A percentile compares a stretch with the other conserved stretches of the same genome.
phyloP scores from a whole-genome alignment of 2,113 vertebrate genomes.

The Ciconia stormi region DNA sequence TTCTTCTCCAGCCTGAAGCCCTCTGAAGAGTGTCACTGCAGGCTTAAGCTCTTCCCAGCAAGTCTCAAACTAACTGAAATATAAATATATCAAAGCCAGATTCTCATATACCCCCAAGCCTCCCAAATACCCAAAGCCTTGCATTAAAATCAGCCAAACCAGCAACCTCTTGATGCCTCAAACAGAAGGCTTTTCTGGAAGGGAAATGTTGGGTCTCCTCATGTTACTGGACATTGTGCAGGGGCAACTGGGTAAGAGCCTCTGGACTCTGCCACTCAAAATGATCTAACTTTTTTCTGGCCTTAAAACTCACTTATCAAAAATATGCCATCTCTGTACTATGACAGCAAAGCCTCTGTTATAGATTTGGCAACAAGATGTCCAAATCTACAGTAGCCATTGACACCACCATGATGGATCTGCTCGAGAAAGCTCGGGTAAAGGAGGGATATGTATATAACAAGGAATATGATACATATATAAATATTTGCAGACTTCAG shows the following conservation, averaged over 20 bases:
- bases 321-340: rapidly evolving
- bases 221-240: not conserved
- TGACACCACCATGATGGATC: not conserved
- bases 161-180: not conserved
- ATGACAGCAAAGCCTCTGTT: not conserved
- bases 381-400: not conserved
- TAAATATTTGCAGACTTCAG: not conserved
- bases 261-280: not conserved
- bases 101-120: not conserved
- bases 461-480: not conserved
- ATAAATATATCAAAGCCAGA: not conserved
- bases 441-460: not conserved
- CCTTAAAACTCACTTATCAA: not conserved
- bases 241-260: not conserved
- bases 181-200: not conserved
- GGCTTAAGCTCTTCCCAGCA: not conserved
- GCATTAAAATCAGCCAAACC: not conserved
- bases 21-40: not conserved
- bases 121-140: not conserved
- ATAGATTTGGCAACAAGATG: not conserved
- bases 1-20: not conserved
- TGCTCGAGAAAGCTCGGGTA: not conserved
- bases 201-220: not conserved
- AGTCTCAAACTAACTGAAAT: constrained; percentile 13
- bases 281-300: not conserved